Evolutionary conservation across 2,113 vertebrate species (phyloP).

Genomic region (Nycticorax nycticorax): DNA sequence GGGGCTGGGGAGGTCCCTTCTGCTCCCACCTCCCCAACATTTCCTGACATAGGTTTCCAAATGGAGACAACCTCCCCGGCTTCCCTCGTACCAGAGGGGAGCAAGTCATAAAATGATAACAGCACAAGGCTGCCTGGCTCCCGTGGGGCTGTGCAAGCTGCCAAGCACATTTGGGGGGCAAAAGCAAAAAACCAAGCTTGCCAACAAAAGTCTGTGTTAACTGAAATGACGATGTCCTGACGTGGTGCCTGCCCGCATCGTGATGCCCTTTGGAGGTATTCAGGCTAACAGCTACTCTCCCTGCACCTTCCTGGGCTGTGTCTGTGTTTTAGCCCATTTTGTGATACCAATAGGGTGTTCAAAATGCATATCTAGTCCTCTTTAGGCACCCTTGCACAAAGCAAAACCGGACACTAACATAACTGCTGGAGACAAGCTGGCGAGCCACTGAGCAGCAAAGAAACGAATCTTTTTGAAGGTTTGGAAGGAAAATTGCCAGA

Average conservation of each 20-base stretch:
- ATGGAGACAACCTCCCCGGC: fast-evolving
- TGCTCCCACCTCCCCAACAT: neutral
- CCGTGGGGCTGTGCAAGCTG: neutral
- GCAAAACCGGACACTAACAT: neutral
- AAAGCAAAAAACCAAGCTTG: neutral
- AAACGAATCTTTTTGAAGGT: neutral
- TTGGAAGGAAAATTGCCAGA: neutral
- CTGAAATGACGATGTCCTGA: neutral
- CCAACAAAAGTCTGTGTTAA: neutral
- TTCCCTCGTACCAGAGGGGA: neutral
- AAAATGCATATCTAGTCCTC: neutral
- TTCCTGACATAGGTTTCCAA: neutral
- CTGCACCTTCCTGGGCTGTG: neutral
- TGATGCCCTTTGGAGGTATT: neutral
- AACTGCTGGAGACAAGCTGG: neutral
- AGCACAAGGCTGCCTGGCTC: neutral
- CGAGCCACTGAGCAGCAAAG: neutral
- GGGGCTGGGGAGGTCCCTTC: neutral
- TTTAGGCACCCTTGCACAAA: neutral
- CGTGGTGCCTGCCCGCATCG: fast-evolving
- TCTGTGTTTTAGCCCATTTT: neutral
- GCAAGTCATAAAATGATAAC: fast-evolving
- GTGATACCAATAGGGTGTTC: neutral
- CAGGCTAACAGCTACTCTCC: neutral
- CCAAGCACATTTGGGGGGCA: neutral